Conservation (phyloP, 2,888 invertebrate genomes). For the Stictocephala bisonia region DNA sequence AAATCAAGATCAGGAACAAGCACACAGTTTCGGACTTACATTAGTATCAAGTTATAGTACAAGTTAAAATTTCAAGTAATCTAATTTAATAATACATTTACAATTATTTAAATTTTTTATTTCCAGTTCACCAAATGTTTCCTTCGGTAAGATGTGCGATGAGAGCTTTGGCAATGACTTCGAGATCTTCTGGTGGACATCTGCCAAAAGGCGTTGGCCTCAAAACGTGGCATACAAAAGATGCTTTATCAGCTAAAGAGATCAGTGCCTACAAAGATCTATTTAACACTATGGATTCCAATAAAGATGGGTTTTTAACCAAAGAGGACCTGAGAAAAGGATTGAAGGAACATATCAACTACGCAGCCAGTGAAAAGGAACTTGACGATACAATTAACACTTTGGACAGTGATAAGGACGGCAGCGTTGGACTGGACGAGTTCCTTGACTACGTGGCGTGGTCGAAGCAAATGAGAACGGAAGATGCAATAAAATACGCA, state of each 20-base stretch:
- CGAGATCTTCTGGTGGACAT: too few relatives aligned
- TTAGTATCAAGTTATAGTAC: too few relatives aligned
- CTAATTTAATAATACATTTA: too few relatives aligned
- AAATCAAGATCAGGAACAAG: too few relatives aligned
- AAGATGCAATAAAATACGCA: conserved; percentile 40
- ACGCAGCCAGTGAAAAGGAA: conserved; percentile 36
- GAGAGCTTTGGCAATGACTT: too few relatives aligned
- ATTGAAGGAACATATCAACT: conserved; percentile 41
- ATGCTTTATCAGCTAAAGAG: conserved; percentile 31
- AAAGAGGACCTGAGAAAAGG: conserved; percentile 44
- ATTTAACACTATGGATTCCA: conserved; percentile 45
- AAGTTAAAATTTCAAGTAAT: too few relatives aligned
- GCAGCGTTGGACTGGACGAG: conserved; percentile 28
- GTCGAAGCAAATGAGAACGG: conserved; percentile 31
- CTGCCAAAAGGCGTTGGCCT: too few relatives aligned
- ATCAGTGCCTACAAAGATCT: conserved; percentile 32
- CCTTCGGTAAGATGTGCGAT: too few relatives aligned
- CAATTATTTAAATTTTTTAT: too few relatives aligned
- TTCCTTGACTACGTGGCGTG: conserved; percentile 41
- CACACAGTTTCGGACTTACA: too few relatives aligned
- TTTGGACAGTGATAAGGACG: conserved; percentile 41
- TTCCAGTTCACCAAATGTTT: too few relatives aligned
- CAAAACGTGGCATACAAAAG: background rate
- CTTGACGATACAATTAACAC: conserved; percentile 40
- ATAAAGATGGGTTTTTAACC: conserved; percentile 48